Base-by-base conservation (phyloP, 1,140 invertebrate genomes). In the Rhagoletis pomonella region DNA sequence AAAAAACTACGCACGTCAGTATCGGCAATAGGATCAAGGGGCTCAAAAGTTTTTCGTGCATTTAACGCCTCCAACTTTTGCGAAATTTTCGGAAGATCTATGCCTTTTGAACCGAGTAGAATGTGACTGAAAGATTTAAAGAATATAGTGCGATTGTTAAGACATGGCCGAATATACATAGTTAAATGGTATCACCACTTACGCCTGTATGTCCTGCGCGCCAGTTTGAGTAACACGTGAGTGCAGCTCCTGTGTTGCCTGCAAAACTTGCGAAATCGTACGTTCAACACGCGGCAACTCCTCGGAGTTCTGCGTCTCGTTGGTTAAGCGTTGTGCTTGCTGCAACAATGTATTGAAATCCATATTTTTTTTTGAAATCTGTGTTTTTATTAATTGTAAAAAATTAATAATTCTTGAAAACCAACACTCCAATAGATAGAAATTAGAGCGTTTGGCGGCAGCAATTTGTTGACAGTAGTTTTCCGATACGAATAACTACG, bases 201-300 rank as follows among this genome's bases (percentile, higher is more conserved):
- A 99, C 97, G 98, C 98, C 94, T 98, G 97, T 89, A 98, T 96
- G 94, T 98, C 97, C 89, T 97, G 97, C 47, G 96, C 95, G 59
- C 96, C 96, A 86, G 96, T 96, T 92, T 97, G 96, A 19, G 97
- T 97, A 39, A 98, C 96, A 91, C 96, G 95, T 1, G 96, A 96
- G 94, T 97, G 97, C 9, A 99, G 93, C 93, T 98, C 97, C 90
- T 98, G 96, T 0, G 98, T 98, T 58, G 97, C 97, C 93, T 99
- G 97, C 55, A 98, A 94, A 55, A 99, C 97, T 94, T 99, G 98
- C 62, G 96, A 95, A 44, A 99, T 93, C 90, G 98, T 98, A 89
- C 98, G 95, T 90, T 99, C 97, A 9, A 99, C 97, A 93, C 97
- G 95, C 6, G 97, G 97, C 84, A 97, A 92, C 89, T 97, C 97